Conservation (phyloP, 2,888 invertebrate genomes). For the Melieria omissa region DNA sequence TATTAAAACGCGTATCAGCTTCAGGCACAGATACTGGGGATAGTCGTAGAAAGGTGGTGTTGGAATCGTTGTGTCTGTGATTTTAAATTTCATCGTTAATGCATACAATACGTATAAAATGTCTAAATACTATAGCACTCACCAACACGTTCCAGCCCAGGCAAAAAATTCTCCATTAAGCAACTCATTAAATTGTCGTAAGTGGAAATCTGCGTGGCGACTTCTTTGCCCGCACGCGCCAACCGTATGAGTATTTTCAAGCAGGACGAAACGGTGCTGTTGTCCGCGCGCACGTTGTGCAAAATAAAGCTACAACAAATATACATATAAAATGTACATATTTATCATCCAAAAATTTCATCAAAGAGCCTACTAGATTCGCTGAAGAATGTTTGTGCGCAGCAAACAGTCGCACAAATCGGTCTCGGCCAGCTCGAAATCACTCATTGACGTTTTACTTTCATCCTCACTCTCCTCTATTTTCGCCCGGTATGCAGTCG, state of each 20-base stretch:
- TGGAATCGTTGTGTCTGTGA: slow-evolving; percentile 43
- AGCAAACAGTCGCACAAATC: slow-evolving; percentile 81
- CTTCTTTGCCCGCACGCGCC: slow-evolving; percentile 79
- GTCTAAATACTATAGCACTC: slow-evolving; percentile 29
- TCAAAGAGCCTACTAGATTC: slow-evolving; percentile 70
- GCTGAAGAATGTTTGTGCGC: slow-evolving; percentile 80
- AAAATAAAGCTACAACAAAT: slow-evolving; percentile 75
- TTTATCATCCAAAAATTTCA: neutral
- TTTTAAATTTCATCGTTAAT: neutral
- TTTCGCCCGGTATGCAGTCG: slow-evolving; percentile 56
- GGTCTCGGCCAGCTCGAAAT: slow-evolving; percentile 85
- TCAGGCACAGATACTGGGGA: slow-evolving; percentile 78
- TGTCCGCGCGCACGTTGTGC: slow-evolving; percentile 75
- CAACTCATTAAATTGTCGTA: slow-evolving; percentile 74
- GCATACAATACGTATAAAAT: neutral
- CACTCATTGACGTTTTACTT: slow-evolving; percentile 78
- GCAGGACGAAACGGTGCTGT: slow-evolving; percentile 78
- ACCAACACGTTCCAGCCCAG: slow-evolving; percentile 53
- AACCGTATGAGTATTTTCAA: slow-evolving; percentile 84
- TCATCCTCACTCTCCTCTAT: slow-evolving; percentile 62
- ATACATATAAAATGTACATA: neutral
- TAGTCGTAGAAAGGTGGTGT: slow-evolving; percentile 70
- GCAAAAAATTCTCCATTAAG: slow-evolving; percentile 71
- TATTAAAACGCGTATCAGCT: slow-evolving; percentile 78
- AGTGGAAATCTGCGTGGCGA: slow-evolving; percentile 73